Base-by-base conservation (phyloP, 1,140 invertebrate species). In the Euwallacea similis region DNA sequence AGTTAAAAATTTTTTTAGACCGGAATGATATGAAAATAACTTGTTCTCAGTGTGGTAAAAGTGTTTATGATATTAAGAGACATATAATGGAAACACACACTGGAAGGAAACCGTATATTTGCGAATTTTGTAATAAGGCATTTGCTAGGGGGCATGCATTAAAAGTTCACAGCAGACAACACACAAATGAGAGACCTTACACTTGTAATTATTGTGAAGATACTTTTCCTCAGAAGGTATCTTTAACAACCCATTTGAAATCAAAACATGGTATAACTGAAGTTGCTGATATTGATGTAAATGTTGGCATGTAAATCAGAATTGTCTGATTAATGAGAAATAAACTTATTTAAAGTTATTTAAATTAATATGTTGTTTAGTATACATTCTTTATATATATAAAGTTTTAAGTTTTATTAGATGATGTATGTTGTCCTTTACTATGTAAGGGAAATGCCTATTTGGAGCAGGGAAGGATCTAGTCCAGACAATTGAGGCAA, bases 131-230 rank as follows among this genome's bases (percentile, higher is more conserved):
- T 58, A 68, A 77, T n/a, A 78, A 76, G 66, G 75, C 76, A 9
- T 78, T 77, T 50, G 72, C 71, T 6, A 76, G 69, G 42, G n/a
- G 70, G 7, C 73, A 76, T 66, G 71, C 76, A 4, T 55, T 78
- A 7, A 78, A 78, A 72, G 61, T 76, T 11, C 77, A 78, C 54
- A 76, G 61, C 0, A 67, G 77, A 53, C 75, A 75, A 70, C 77
- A 78, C 69, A 78, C 77, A 9, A 76, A 78, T 67, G 76, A 77
- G 67, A 76, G 68, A 71, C 77, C 77, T 0, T 78, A 74, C 47
- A 64, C 65, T 44, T 78, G 76, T 70, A 60, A 75, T 65, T 71
- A 72, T 58, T 78, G 77, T 68, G 58, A 66, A 42, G 66, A 70
- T 58, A 72, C 69, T 9, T 78, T 77, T 46, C 72, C 72, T 7